phyloP scores from a whole-genome alignment of 2,888 invertebrate species.

The Parnassius orleans region DNA sequence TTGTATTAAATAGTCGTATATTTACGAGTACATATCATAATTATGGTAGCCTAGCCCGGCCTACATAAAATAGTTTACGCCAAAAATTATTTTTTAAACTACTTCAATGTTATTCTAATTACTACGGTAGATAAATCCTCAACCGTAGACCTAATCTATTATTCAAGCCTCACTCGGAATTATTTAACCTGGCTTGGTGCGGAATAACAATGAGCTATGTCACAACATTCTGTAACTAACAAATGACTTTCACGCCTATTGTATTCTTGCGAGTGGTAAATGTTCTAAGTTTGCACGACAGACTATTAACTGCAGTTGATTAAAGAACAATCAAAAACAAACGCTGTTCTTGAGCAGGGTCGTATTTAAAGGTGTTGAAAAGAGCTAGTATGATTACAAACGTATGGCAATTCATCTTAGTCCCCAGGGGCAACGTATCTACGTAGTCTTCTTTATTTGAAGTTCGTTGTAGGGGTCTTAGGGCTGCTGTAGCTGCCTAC shows the following conservation, averaged over 20 bases:
- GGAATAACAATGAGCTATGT: conserved; percentile 45
- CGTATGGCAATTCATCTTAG: too few relatives aligned
- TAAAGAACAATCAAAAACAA: conserved; percentile 22
- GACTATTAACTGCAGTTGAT: conserved; percentile 21
- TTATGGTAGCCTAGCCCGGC: too few relatives aligned
- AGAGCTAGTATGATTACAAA: not conserved
- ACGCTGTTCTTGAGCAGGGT: conserved; percentile 1
- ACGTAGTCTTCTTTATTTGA: too few relatives aligned
- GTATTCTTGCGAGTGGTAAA: conserved; percentile 21
- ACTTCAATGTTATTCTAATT: conserved; percentile 29
- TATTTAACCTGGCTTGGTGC: conserved; percentile 49
- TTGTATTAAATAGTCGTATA: too few relatives aligned
- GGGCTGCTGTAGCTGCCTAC: too few relatives aligned
- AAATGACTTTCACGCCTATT: conserved; percentile 23
- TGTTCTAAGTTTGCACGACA: conserved; percentile 16
- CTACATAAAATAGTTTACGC: conserved; percentile 7
- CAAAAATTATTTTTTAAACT: conserved; percentile 22
- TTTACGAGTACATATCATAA: too few relatives aligned
- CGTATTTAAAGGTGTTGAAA: not conserved
- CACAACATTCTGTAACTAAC: conserved; percentile 27
- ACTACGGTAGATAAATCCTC: conserved; percentile 37
- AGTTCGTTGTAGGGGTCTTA: too few relatives aligned
- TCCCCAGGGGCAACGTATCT: too few relatives aligned
- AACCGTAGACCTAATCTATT: conserved; percentile 39
- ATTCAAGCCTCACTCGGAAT: conserved; percentile 41